These are phyloP conservation scores for Cathartes aura DNA, from an alignment of 2,113 vertebrate genomes.

Conservation along the genomic window DNA sequence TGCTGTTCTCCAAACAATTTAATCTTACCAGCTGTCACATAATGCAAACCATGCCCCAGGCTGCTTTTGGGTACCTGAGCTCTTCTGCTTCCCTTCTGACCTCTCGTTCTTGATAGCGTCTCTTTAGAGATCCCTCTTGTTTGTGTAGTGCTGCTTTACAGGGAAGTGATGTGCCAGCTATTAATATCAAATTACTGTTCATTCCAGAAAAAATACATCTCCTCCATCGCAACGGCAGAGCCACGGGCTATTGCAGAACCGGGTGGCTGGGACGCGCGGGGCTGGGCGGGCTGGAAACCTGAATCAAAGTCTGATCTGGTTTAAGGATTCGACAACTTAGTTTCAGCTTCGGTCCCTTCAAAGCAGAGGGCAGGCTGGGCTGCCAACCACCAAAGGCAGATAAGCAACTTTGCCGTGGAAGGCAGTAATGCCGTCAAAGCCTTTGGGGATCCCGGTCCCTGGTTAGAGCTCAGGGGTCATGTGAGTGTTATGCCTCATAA, in stretches of 20 bases:
- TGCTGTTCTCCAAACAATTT: neutral
- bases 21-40: neutral
- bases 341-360: neutral
- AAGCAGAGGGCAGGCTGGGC: neutral
- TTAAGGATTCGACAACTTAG: neutral
- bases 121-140: neutral
- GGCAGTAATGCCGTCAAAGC: neutral
- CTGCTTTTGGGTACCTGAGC: neutral
- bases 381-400: neutral
- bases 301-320: neutral
- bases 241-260: neutral
- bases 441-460: neutral
- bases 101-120: neutral
- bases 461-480: neutral
- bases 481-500: neutral
- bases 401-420: neutral
- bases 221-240: accelerated
- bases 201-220: neutral
- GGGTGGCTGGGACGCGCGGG: neutral
- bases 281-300: neutral
- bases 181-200: neutral
- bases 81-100: neutral
- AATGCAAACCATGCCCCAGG: neutral
- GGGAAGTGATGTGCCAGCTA: neutral
- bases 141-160: neutral